Conservation (phyloP, 2,888 invertebrate species). For the Myopa testacea region DNA sequence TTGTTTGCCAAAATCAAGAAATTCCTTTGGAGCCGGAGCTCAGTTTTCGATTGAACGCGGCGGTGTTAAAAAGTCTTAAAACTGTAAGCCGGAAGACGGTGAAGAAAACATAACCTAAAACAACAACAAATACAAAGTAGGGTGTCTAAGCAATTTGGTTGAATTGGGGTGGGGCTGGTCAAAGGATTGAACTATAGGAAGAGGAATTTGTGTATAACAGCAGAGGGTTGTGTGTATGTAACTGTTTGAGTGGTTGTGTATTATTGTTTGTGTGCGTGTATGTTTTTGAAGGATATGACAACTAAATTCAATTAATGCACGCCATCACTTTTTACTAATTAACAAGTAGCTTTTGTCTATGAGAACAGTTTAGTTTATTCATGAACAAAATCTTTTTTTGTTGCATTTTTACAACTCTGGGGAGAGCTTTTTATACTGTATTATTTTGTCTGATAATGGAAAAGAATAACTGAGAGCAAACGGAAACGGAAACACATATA, state of each 20-base stretch:
- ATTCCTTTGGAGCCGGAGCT: constrained; percentile 48
- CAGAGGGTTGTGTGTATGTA: neutral
- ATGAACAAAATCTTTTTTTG: neutral
- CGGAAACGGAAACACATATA: constrained; percentile 30
- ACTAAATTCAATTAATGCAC: constrained; percentile 45
- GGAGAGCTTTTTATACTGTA: neutral
- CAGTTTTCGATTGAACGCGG: constrained; percentile 54
- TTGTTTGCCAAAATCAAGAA: constrained; percentile 25
- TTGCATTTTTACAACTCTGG: neutral
- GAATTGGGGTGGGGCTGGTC: neutral
- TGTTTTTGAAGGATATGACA: constrained; percentile 45
- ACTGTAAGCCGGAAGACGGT: constrained; percentile 44
- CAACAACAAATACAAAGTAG: constrained; percentile 36
- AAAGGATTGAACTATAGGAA: neutral
- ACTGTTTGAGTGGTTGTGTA: constrained; percentile 35
- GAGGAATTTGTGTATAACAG: neutral
- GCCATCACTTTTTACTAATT: neutral
- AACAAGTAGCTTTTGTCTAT: neutral
- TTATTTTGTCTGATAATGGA: too few species aligned
- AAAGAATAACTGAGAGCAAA: constrained; percentile 3
- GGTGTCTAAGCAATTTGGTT: neutral
- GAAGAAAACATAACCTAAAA: constrained; percentile 26
- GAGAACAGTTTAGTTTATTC: too few species aligned
- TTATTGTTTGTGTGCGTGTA: constrained; percentile 41
- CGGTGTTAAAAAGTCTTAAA: constrained; percentile 50